Base-by-base conservation (phyloP, 64 coral and sea anemone species). In the Hydrozoanthus tunicans region DNA sequence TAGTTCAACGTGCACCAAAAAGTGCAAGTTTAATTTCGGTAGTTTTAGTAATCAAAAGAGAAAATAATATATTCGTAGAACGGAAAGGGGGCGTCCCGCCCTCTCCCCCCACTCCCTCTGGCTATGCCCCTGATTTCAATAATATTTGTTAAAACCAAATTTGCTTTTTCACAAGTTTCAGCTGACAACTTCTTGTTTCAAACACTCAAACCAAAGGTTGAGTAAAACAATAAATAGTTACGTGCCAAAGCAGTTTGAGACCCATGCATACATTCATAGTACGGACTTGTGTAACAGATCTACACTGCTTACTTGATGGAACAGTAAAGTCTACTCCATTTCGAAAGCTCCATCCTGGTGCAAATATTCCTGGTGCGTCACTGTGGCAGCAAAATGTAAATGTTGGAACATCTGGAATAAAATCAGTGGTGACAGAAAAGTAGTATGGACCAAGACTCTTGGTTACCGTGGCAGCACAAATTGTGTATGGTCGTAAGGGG, bases 371-470 rank as follows among this genome's bases (percentile, higher is more conserved):
- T 74, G 94, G 92, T 14, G 97, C 95, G 75, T 99, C 97, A 82
- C 94, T 96, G 84, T 99, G 97, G 68, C 97, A 96, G 94, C 97
- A 99, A 65, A 99, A 92, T 73, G 97, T 99, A 51, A 91, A 68
- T 15, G 94, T 80, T 3, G 94, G 94, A 12, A 99, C 63, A 79
- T 95, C 83, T 20, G 93, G 91, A 23, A 94, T 92, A 70, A 89
- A 95, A 73, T 98, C 96, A 20, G 96, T 92, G 27, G 96, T 93
- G 53, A 98, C 89, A 61, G 94, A 69, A 93, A 98, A 98, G 73
- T 95, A 98, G 82, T 98, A 98, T 5, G 96, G 96, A 3, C 96
- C 96, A 27, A 98, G 89, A 56, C 96, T 98, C 78, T 98, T 98
- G 4, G 89, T 95, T 7, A 98, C 96, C 43, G 96, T 98, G 15